These are phyloP conservation scores for Chironomus riparius DNA, from an alignment of 2,888 invertebrate genomes.

Conservation along the genomic window DNA sequence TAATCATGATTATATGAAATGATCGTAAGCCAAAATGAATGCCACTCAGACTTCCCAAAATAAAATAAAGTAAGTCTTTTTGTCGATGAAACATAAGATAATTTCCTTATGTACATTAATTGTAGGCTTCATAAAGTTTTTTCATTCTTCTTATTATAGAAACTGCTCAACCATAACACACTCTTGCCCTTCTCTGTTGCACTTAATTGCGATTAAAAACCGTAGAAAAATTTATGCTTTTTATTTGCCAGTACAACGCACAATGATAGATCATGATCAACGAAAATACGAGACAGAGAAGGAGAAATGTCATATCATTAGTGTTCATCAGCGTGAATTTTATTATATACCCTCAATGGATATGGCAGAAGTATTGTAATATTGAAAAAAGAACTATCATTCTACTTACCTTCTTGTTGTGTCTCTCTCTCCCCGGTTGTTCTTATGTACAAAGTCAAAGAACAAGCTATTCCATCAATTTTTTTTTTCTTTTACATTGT, in stretches of 20 bases:
- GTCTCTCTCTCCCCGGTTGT: not conserved
- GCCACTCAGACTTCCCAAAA: too few species aligned
- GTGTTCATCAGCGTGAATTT: conserved; percentile 28
- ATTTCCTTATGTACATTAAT: too few species aligned
- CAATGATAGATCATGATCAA: conserved; percentile 22
- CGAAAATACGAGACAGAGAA: not conserved
- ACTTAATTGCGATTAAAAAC: conserved; percentile 25
- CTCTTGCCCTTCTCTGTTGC: conserved; percentile 11
- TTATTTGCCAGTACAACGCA: conserved; percentile 17
- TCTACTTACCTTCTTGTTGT: not conserved
- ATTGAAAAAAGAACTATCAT: not conserved
- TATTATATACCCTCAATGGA: not conserved
- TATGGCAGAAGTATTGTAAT: not conserved
- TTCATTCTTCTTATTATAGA: not conserved
- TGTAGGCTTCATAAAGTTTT: too few species aligned
- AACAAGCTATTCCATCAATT: conserved; percentile 20
- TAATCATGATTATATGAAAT: too few species aligned
- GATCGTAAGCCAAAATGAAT: too few species aligned
- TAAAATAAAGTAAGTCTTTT: too few species aligned
- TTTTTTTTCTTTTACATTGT: not conserved
- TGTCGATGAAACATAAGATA: too few species aligned
- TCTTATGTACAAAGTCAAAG: not conserved
- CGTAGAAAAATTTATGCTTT: conserved; percentile 26
- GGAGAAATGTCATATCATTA: conserved; percentile 26
- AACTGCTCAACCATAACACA: conserved; percentile 19